Evolutionary conservation across 2,888 invertebrate species (phyloP).

Genomic region (Aproaerema taeniolella): DNA sequence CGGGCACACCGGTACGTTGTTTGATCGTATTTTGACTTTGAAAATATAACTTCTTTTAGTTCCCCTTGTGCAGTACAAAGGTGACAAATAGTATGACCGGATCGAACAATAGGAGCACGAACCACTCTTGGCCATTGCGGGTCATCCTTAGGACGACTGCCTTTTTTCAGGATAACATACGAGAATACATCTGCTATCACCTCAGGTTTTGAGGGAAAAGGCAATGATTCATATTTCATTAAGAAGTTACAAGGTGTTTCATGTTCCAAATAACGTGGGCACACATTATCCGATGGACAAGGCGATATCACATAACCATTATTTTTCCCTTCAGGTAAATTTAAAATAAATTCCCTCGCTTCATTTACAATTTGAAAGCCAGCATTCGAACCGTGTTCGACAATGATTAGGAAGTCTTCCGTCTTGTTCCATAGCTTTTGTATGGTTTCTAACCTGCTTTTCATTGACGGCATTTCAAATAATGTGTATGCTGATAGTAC

Average conservation of each 20-base stretch:
- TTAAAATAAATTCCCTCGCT: conserved; percentile 88
- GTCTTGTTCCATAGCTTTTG: conserved; percentile 93
- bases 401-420: conserved; percentile 86
- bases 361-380: conserved; percentile 91
- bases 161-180: conserved; percentile 90
- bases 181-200: conserved; percentile 80
- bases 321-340: conserved; percentile 51
- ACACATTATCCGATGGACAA: conserved; percentile 89
- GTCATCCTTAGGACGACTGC: conserved; percentile 66
- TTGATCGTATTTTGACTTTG: conserved; percentile 85
- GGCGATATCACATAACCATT: conserved; percentile 85
- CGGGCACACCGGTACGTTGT: conserved; percentile 85
- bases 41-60: conserved; percentile 86
- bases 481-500: conserved; percentile 89
- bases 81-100: conserved; percentile 86
- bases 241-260: conserved; percentile 88
- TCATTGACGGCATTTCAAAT: conserved; percentile 84
- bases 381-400: conserved; percentile 89
- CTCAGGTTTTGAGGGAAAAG: conserved; percentile 60
- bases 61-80: conserved; percentile 86
- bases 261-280: conserved; percentile 83
- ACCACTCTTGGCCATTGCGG: conserved; percentile 89
- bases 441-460: conserved; percentile 82
- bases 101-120: conserved; percentile 81
- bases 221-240: conserved; percentile 77